Conservation (phyloP, 2,888 invertebrate genomes). For the Rhamnusium bicolor region DNA sequence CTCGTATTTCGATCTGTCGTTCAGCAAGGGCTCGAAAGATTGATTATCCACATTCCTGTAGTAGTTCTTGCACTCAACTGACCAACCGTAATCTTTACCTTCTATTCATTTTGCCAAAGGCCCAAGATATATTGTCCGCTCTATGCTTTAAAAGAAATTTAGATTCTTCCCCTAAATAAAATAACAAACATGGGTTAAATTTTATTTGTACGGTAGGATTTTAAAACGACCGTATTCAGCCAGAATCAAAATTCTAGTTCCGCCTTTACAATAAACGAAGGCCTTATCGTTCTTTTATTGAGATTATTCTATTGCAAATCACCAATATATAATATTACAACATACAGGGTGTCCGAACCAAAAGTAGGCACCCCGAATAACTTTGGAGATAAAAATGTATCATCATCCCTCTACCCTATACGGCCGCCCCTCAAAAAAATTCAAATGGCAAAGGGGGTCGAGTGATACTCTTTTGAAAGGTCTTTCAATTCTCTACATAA, state of each 20-base stretch:
- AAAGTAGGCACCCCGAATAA: no score
- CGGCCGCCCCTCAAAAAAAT: no score
- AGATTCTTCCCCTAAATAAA: neutral
- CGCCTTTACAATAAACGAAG: neutral
- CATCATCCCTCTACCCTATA: no score
- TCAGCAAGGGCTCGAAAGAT: constrained; percentile 1
- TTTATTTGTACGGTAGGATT: neutral
- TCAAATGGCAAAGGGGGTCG: no score
- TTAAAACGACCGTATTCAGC: neutral
- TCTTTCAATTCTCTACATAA: no score
- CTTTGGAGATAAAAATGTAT: no score
- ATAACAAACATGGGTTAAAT: neutral
- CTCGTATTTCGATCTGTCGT: constrained; percentile 7
- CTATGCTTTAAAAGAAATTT: neutral
- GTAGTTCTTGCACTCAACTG: constrained; percentile 9
- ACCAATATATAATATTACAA: no score
- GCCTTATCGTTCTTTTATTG: neutral
- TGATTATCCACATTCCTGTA: constrained; percentile 13
- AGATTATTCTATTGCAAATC: neutral
- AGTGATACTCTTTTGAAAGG: no score
- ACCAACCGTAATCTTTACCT: neutral
- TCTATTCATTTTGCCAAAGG: neutral
- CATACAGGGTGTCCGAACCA: no score
- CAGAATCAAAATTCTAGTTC: neutral
- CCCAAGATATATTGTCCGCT: neutral